Evolutionary conservation across 2,113 vertebrate genomes (phyloP).

Genomic region (Ictalurus punctatus): DNA sequence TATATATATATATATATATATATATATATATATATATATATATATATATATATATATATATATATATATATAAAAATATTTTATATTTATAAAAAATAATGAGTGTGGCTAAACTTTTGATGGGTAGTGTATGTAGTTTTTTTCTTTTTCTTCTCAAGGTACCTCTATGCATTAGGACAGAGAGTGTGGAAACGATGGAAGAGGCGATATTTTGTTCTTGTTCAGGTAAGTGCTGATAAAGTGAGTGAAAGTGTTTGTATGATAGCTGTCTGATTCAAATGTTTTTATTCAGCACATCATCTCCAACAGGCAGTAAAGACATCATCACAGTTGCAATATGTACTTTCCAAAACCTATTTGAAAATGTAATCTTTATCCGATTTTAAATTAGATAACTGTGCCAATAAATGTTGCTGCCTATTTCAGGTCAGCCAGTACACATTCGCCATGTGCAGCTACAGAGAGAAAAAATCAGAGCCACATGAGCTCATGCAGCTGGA

Average conservation of each 20-base stretch:
- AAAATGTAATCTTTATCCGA: not conserved
- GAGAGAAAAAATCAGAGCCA: conserved; percentile 96
- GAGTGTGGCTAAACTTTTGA: no score
- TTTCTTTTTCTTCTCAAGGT: conserved; percentile 70
- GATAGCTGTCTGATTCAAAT: not conserved
- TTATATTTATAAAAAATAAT: no score
- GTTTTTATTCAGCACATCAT: not conserved
- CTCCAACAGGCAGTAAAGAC: not conserved
- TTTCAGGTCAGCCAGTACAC: conserved; percentile 96
- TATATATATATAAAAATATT: no score
- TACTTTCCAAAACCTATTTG: not conserved
- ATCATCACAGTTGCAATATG: not conserved
- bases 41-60: no score
- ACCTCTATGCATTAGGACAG: conserved; percentile 89
- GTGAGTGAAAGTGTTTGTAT: not conserved
- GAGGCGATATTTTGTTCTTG: conserved; percentile 94
- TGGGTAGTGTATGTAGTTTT: no score
- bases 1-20: no score
- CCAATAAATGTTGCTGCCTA: conserved; percentile 41
- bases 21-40: no score
- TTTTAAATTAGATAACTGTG: not conserved
- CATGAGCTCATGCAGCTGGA: conserved; percentile 98
- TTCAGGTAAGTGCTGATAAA: conserved; percentile 82
- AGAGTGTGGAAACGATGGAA: conserved; percentile 98
- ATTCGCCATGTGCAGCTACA: conserved; percentile 98